Evolutionary conservation across 92 coral and sea anemone species (phyloP).

Genomic region (Pocillopora grandis): DNA sequence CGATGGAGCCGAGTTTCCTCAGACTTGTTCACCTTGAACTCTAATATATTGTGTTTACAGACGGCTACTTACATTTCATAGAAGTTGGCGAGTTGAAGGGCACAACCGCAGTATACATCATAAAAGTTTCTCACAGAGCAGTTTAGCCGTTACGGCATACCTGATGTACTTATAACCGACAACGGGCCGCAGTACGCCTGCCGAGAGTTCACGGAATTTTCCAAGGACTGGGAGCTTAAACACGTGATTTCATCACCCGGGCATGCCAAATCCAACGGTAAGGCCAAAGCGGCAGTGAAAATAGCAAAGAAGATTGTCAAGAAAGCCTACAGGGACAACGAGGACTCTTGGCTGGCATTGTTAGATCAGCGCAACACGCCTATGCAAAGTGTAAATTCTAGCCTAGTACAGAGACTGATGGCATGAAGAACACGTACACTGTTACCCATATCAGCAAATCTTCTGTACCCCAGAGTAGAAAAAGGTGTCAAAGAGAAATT

Average conservation of each 20-base stretch:
- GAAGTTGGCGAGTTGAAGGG: constrained; percentile 35
- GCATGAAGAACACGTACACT: no score
- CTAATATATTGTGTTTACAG: constrained; percentile 39
- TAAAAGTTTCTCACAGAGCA: constrained; percentile 21
- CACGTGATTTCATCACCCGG: not conserved
- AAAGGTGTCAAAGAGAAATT: not conserved
- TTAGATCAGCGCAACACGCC: no score
- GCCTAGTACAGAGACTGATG: no score
- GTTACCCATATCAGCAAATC: no score
- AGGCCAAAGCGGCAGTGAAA: constrained; percentile 1
- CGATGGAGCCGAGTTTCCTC: constrained; percentile 51
- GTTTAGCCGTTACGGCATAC: constrained; percentile 43
- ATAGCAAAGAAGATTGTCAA: not conserved
- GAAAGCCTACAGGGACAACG: no score
- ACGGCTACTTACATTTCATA: constrained; percentile 42
- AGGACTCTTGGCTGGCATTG: no score
- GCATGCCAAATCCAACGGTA: not conserved
- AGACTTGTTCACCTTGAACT: constrained; percentile 47
- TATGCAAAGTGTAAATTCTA: no score
- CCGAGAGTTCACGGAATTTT: constrained; percentile 31
- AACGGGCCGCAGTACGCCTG: constrained; percentile 38
- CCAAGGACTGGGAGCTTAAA: constrained; percentile 18
- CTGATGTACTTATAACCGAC: constrained; percentile 39
- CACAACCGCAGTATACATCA: not conserved
- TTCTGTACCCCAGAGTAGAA: no score